Conservation (phyloP, 2,113 vertebrate genomes). For the Campylorhamphus procurvoides region DNA sequence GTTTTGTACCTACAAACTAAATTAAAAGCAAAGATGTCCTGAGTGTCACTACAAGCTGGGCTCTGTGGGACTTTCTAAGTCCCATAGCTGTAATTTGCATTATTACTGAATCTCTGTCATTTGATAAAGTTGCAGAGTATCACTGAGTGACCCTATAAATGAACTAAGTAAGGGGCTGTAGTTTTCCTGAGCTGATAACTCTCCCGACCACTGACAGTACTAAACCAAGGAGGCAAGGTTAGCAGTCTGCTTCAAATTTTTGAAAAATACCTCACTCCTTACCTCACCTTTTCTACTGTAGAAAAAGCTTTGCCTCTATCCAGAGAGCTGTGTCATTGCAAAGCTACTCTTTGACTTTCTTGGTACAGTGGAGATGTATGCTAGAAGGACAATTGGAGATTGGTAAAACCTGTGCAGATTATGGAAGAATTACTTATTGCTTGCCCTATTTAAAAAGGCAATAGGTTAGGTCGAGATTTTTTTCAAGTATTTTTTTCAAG, state of each 20-base stretch:
- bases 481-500: background rate
- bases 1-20: background rate
- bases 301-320: background rate
- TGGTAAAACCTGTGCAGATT: background rate
- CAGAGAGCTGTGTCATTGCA: background rate
- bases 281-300: background rate
- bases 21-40: background rate
- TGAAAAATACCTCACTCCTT: background rate
- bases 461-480: background rate
- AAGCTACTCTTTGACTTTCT: background rate
- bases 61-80: background rate
- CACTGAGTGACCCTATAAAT: background rate
- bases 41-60: background rate
- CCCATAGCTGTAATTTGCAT: background rate
- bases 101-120: background rate
- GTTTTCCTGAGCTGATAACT: background rate
- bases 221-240: background rate
- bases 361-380: background rate
- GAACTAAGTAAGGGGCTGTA: background rate
- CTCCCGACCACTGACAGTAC: background rate
- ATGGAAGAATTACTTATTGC: fast-evolving
- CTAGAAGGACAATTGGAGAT: background rate
- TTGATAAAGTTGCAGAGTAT: background rate
- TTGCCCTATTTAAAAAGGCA: fast-evolving
- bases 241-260: background rate